Percentiles rank a stretch among this genome's conserved stretches.
Evolutionary conservation across 64 coral and sea anemone species (phyloP).

Genomic region (Catalaphyllia jardinei): DNA sequence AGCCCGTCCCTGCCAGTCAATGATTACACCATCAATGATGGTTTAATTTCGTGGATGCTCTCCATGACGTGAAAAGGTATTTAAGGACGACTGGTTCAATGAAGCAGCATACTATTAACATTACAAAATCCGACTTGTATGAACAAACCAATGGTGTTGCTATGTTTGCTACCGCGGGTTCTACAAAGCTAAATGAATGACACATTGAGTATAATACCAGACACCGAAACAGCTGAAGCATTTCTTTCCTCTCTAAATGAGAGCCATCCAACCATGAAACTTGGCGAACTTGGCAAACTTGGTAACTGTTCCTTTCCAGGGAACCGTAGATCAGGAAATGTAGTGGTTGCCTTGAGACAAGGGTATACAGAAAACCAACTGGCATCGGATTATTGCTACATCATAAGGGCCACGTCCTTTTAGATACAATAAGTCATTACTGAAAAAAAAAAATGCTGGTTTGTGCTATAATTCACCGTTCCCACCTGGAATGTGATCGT

Average conservation of each 20-base stretch:
- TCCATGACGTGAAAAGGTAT: neutral
- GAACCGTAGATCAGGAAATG: conserved; percentile 4
- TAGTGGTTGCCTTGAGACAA: neutral
- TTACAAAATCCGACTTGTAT: neutral
- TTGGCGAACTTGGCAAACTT: neutral
- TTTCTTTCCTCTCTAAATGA: neutral
- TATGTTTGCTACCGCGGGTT: neutral
- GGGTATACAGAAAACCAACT: conserved; percentile 1
- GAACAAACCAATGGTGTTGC: conserved; percentile 25
- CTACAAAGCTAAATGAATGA: conserved; percentile 36
- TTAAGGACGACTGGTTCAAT: conserved; percentile 33
- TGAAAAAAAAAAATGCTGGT: no score
- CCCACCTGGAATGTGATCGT: no score
- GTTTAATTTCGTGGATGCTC: no score
- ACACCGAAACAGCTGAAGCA: no score
- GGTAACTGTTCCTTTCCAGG: no score
- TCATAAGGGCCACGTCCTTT: no score
- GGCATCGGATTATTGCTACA: neutral
- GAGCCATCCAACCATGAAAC: conserved; percentile 30
- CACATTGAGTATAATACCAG: neutral
- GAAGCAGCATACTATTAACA: neutral
- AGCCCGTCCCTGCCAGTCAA: no score
- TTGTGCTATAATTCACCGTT: no score
- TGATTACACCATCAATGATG: no score
- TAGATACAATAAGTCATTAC: no score